These are phyloP conservation scores for Scolanthus callimorphus DNA, from an alignment of 92 coral and sea anemone species.

Conservation along the genomic window DNA sequence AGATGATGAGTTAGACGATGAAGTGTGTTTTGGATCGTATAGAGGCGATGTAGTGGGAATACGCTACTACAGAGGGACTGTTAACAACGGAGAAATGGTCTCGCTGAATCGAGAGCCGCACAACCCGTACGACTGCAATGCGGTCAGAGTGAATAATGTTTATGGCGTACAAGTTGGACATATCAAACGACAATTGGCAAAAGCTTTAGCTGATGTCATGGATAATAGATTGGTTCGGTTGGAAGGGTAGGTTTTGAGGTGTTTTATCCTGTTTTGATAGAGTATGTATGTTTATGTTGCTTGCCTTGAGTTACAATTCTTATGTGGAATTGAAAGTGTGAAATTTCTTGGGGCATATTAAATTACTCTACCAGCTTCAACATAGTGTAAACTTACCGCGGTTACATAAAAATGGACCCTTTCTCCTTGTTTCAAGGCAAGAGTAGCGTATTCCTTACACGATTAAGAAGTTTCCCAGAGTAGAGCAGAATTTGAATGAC, in stretches of 20 bases:
- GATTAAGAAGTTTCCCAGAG: too few relatives aligned
- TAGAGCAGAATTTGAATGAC: too few relatives aligned
- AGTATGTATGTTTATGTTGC: too few relatives aligned
- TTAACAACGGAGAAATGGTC: conserved; percentile 76
- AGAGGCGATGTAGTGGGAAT: conserved; percentile 72
- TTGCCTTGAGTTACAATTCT: too few relatives aligned
- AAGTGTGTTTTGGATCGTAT: conserved; percentile 60
- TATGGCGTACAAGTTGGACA: conserved; percentile 80
- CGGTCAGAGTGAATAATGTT: conserved; percentile 74
- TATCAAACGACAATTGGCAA: conserved; percentile 64
- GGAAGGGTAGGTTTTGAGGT: conserved; percentile 72
- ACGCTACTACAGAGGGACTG: conserved; percentile 73
- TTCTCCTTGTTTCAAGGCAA: too few relatives aligned
- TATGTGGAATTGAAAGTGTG: too few relatives aligned
- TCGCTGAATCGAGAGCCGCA: conserved; percentile 66
- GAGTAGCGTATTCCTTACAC: too few relatives aligned
- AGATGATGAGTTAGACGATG: conserved; percentile 65
- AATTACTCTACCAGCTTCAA: too few relatives aligned
- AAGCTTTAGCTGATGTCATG: conserved; percentile 66
- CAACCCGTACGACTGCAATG: conserved; percentile 80
- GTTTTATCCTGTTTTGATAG: too few relatives aligned
- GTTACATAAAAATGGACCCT: too few relatives aligned
- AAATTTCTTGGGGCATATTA: too few relatives aligned
- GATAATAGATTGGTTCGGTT: conserved; percentile 59
- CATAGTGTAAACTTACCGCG: too few relatives aligned